phyloP scores from a whole-genome alignment of 2,113 vertebrate genomes.

The Asarcornis scutulata region DNA sequence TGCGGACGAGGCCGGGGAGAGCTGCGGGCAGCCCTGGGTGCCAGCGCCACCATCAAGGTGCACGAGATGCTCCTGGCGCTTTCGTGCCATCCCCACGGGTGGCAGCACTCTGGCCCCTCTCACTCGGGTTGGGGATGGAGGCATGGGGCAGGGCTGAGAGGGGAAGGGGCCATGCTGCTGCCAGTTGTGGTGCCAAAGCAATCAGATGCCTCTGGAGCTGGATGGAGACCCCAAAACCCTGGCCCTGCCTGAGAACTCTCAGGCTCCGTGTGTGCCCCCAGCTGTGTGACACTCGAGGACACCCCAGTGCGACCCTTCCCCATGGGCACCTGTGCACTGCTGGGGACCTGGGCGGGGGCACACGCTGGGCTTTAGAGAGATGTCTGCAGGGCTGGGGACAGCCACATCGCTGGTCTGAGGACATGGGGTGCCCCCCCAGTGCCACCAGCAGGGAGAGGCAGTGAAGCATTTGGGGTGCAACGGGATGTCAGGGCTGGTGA shows the following conservation, averaged over 20 bases:
- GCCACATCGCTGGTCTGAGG: accelerated
- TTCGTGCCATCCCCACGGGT: accelerated
- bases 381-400: background rate
- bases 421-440: background rate
- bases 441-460: accelerated
- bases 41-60: accelerated
- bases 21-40: accelerated
- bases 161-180: background rate
- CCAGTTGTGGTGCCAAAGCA: background rate
- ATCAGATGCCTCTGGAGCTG: background rate
- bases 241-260: background rate
- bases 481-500: too few relatives aligned
- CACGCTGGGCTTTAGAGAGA: accelerated
- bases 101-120: accelerated
- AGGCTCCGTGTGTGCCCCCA: background rate
- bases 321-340: accelerated
- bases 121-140: accelerated
- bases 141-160: accelerated
- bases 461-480: background rate
- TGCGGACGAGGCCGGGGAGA: background rate
- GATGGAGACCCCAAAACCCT: background rate
- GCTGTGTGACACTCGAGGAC: background rate
- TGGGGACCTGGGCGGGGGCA: accelerated
- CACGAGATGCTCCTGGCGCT: background rate
- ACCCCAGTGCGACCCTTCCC: background rate